Conservation (phyloP, 2,113 vertebrate genomes). For the Tetrao urogallus region DNA sequence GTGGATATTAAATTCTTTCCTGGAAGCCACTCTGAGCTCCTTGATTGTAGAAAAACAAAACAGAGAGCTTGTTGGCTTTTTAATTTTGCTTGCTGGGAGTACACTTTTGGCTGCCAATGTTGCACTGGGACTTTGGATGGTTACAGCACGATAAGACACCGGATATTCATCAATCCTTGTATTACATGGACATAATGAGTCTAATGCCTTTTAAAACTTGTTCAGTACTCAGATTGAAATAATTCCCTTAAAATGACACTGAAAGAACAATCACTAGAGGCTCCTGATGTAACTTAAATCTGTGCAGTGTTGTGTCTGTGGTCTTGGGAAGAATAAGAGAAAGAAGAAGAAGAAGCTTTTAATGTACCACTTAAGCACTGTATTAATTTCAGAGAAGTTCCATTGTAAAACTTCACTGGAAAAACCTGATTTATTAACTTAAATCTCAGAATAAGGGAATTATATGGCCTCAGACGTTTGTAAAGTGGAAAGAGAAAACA, state of each 20-base stretch:
- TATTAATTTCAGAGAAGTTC: background rate
- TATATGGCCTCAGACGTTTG: background rate
- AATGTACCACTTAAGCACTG: background rate
- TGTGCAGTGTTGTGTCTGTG: background rate
- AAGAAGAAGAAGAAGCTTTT: background rate
- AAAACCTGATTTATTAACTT: background rate
- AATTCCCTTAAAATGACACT: slow-evolving; percentile 60
- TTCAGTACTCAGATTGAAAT: slow-evolving; percentile 39
- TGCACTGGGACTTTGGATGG: slow-evolving; percentile 97
- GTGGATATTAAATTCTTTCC: slow-evolving; percentile 96
- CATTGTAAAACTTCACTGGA: background rate
- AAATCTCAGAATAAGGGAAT: background rate
- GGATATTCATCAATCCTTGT: background rate
- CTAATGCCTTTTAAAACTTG: slow-evolving; percentile 46
- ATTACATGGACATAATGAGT: slow-evolving; percentile 1
- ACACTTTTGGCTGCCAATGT: slow-evolving; percentile 95
- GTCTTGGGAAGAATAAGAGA: background rate
- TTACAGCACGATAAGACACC: slow-evolving; percentile 88
- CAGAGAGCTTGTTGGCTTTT: slow-evolving; percentile 93
- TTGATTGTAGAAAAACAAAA: slow-evolving; percentile 88
- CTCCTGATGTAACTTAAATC: slow-evolving; percentile 19
- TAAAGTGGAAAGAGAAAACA: background rate
- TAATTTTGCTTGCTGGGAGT: slow-evolving; percentile 94
- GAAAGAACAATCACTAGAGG: background rate
- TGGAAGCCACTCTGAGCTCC: slow-evolving; percentile 91